phyloP scores from a whole-genome alignment of 2,888 invertebrate species.

The Nemoura dubitans region DNA sequence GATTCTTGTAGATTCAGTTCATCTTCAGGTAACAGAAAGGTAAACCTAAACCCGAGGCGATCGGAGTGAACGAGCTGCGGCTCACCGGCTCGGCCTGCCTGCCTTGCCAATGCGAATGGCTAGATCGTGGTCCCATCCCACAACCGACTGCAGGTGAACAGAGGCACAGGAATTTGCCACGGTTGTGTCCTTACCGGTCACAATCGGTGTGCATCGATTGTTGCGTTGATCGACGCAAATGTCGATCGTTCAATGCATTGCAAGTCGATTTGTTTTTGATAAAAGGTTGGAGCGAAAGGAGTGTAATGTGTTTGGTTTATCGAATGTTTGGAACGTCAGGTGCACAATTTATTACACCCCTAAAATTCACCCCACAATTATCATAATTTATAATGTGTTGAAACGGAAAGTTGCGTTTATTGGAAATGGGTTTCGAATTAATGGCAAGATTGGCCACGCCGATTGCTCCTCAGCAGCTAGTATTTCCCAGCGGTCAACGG shows the following conservation, averaged over 20 bases:
- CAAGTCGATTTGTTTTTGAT: neutral
- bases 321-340: neutral
- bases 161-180: neutral
- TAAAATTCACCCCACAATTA: neutral
- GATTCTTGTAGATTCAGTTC: slow-evolving; percentile 12
- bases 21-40: slow-evolving; percentile 12
- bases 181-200: neutral
- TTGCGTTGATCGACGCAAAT: neutral
- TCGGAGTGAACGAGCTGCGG: neutral
- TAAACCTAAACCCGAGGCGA: slow-evolving; percentile 12
- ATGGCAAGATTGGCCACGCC: neutral
- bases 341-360: slow-evolving; percentile 2
- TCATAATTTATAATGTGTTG: neutral
- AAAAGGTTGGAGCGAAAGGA: neutral
- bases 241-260: neutral
- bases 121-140: neutral
- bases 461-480: neutral
- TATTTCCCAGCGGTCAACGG: neutral
- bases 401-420: neutral
- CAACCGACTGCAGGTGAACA: neutral
- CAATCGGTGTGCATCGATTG: neutral
- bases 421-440: neutral
- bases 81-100: too few species aligned
- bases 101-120: neutral
- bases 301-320: neutral